Percentiles rank a stretch among this genome's conserved stretches.
Evolutionary conservation across 2,797 vertebrate genomes (phyloP).

Genomic region (Muraenolepis orangiensis): DNA sequence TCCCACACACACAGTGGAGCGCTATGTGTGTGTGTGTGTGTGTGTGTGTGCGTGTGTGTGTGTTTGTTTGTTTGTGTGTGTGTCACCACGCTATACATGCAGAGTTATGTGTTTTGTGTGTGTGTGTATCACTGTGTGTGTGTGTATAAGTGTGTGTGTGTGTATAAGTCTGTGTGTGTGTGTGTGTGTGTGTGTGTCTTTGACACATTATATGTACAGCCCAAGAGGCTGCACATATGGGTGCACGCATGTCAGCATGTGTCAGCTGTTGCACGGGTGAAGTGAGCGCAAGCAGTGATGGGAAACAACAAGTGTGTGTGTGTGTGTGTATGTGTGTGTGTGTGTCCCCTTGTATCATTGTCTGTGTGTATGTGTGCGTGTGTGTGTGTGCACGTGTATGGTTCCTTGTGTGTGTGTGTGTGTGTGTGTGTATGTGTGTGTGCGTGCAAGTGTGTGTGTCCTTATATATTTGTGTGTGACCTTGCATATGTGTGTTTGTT

Average conservation of each 20-base stretch:
- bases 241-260: no score
- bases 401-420: not conserved
- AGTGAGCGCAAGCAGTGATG: no score
- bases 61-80: no score
- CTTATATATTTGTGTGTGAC: no score
- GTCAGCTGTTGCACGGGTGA: no score
- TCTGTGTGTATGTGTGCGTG: not conserved
- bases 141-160: not conserved
- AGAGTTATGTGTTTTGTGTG: not conserved
- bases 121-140: not conserved
- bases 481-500: no score
- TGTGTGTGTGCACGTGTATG: not conserved
- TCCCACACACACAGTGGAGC: slow-evolving; percentile 62
- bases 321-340: not conserved
- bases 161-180: not conserved
- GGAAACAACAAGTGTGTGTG: not conserved
- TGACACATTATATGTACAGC: no score
- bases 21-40: slow-evolving; percentile 1
- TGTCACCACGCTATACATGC: not conserved
- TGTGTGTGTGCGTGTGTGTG: no score
- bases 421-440: not conserved
- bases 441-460: no score
- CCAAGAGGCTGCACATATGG: no score
- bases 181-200: not conserved
- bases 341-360: not conserved